Evolutionary conservation across 2,113 vertebrate genomes (phyloP), one percentile per base, ranked within the genome.

Genomic region (Archocentrus centrarchus): DNA sequence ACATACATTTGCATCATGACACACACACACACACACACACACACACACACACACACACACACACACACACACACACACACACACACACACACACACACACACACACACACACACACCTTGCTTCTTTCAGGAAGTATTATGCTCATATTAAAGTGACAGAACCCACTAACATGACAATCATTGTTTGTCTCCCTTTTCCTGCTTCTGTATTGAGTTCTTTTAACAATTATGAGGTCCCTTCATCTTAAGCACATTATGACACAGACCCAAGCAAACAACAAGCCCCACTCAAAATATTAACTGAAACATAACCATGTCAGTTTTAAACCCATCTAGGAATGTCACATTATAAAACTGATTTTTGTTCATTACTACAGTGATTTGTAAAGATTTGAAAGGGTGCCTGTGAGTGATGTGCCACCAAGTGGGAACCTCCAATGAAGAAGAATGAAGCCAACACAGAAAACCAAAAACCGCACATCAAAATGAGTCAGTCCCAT

Each of bases 1-100:
- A 84, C 55, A 60, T 76, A 80, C 24, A 75, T 80, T 81, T 79
- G 37, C 8, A 39, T 39, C 8, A 37, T 8, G 37, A 39, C 37
- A 39, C 8, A 39, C 37, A 39, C 8, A 39, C 37, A 10, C 37
- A 37, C 35, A 37, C 35, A 37, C 35, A 9, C 32, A 32, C 32
- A 32, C 32, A 32, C 32, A 32, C 32, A 32, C 32, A 32, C 5
- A 32, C 32, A 32, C 32, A 32, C 32, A 32, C 32, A 32, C 32
- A 32, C 32, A 32, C 32, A 32, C 32, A 32, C 32, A 32, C 3
- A 32, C 30, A 32, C 30, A 32, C 30, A 32, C 30, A 32, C 30
- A 32, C 30, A 5, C 30, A 32, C 30, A 5, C 30, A 32, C 30
- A 32, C 30, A 32, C 30, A 32, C 30, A 32, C 30, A 32, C 30